A percentile compares a stretch with the other conserved stretches of the same genome.
phyloP scores from a whole-genome alignment of 1,140 invertebrate genomes.

The Eupeodes corollae region DNA sequence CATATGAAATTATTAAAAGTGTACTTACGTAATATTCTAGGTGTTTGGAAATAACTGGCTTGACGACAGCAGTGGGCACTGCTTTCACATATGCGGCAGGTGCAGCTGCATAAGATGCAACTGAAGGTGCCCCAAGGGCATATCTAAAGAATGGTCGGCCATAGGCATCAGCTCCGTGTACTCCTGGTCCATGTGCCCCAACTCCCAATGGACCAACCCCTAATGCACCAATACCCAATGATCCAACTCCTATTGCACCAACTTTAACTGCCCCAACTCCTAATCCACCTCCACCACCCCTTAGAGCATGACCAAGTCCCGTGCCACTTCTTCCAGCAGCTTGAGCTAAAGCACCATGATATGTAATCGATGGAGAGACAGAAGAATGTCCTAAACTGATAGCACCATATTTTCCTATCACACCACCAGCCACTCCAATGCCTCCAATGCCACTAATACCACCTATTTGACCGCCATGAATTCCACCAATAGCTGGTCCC shows the following conservation, averaged over 20 bases:
- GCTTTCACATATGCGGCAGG: conserved; percentile 25
- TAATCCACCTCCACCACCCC: conserved; percentile 2
- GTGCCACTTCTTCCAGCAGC: neutral
- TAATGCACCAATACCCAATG: conserved; percentile 17
- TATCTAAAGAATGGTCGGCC: conserved; percentile 25
- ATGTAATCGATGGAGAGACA: conserved; percentile 21
- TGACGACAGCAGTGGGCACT: conserved; percentile 29
- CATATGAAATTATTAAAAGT: no score
- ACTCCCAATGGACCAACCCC: conserved; percentile 7
- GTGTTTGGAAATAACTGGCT: conserved; percentile 45
- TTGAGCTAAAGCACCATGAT: conserved; percentile 20
- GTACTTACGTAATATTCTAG: conserved; percentile 47
- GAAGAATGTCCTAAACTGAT: conserved; percentile 21
- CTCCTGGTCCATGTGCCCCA: neutral
- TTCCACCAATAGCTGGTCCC: neutral
- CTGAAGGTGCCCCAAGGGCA: conserved; percentile 20
- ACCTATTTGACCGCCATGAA: neutral
- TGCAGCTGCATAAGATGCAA: conserved; percentile 20
- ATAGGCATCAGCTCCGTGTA: conserved; percentile 18
- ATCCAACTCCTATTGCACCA: neutral
- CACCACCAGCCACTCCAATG: neutral
- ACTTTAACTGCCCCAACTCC: neutral
- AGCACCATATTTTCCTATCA: conserved; percentile 20
- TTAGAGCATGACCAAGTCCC: neutral
- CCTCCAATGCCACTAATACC: no score